These are phyloP conservation scores for Alligator sinensis DNA, from an alignment of 2,113 vertebrate species.

Conservation along the genomic window DNA sequence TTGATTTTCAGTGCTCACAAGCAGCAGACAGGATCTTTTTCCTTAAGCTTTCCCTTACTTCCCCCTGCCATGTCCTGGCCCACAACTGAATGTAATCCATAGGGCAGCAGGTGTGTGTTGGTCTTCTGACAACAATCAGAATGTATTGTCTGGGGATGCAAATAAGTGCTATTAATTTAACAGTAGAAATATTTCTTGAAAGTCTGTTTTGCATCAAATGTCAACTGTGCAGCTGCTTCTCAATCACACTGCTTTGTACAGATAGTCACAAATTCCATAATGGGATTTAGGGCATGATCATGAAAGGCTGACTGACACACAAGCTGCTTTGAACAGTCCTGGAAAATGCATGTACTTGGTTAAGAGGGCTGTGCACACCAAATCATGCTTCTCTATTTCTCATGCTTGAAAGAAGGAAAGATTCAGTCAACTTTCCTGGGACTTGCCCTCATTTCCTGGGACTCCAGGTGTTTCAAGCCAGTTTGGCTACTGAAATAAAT, in stretches of 20 bases:
- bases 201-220: background rate
- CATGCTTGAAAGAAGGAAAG: fast-evolving
- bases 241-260: fast-evolving
- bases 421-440: fast-evolving
- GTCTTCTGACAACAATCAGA: background rate
- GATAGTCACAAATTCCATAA: background rate
- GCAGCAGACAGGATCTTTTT: fast-evolving
- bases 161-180: background rate
- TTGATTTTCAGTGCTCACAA: fast-evolving
- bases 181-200: background rate
- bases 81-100: background rate
- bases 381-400: fast-evolving
- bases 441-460: fast-evolving
- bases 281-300: fast-evolving
- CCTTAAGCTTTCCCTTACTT: background rate
- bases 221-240: background rate
- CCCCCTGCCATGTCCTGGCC: background rate
- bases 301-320: fast-evolving
- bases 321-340: background rate
- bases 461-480: fast-evolving
- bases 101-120: background rate
- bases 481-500: background rate
- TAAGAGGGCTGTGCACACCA: fast-evolving
- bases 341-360: background rate
- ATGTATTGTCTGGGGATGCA: background rate